Evolutionary conservation across 2,888 invertebrate genomes (phyloP).

Genomic region (Rapana venosa): DNA sequence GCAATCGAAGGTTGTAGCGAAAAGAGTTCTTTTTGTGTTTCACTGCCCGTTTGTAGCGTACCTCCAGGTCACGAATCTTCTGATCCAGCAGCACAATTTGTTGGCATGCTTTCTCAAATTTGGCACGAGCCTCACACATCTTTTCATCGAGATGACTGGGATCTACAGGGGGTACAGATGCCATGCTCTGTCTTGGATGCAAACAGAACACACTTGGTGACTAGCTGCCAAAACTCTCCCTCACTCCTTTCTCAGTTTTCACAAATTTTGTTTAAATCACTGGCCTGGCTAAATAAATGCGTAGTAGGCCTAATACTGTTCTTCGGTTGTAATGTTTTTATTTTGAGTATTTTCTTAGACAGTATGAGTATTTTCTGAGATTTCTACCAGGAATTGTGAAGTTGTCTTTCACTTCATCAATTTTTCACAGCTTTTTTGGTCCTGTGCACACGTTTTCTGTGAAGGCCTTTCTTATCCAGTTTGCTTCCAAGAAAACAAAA

Average conservation of each 20-base stretch:
- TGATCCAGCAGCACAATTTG: slow-evolving; percentile 73
- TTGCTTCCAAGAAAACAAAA: slow-evolving; percentile 26
- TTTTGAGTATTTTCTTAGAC: not conserved
- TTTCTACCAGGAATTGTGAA: not conserved
- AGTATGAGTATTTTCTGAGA: too few species aligned
- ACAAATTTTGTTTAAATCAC: not conserved
- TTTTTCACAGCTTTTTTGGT: slow-evolving; percentile 19
- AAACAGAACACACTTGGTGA: slow-evolving; percentile 26
- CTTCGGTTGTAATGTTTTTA: not conserved
- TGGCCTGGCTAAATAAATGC: not conserved
- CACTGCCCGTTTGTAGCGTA: slow-evolving; percentile 72
- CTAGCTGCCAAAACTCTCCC: not conserved
- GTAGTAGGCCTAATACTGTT: slow-evolving; percentile 11
- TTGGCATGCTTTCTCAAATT: slow-evolving; percentile 73
- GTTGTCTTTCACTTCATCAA: not conserved
- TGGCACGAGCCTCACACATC: slow-evolving; percentile 56
- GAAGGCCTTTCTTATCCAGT: slow-evolving; percentile 39
- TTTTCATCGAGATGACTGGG: slow-evolving; percentile 52
- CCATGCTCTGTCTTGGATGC: not conserved
- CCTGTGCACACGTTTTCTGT: slow-evolving; percentile 41
- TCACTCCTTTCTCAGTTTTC: not conserved
- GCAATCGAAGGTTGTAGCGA: slow-evolving; percentile 70
- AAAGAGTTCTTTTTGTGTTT: slow-evolving; percentile 73
- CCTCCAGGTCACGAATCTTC: slow-evolving; percentile 72
- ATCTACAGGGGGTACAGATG: slow-evolving; percentile 45